Conservation (phyloP, 2,888 invertebrate species). For the Adela reaumurella region DNA sequence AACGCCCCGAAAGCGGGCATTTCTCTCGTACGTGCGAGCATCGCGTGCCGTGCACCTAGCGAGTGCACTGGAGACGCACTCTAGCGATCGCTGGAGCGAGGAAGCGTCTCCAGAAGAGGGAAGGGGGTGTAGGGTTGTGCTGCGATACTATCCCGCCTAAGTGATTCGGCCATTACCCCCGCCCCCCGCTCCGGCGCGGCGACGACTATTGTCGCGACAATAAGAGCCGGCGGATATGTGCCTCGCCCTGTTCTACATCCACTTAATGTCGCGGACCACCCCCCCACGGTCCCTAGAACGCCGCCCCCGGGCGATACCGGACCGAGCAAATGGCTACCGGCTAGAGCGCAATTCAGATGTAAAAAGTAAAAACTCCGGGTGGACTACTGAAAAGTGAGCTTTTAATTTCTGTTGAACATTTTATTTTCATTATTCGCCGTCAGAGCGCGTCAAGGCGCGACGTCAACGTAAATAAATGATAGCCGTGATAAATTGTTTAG, state of each 20-base stretch:
- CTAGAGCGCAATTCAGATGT: neutral
- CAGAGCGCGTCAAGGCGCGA: neutral
- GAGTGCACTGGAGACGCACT: neutral
- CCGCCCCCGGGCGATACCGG: no score
- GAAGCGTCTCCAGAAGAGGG: neutral
- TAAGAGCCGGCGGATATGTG: neutral
- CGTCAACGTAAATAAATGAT: neutral
- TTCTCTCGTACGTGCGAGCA: no score
- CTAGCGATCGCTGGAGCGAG: neutral
- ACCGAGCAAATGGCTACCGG: neutral
- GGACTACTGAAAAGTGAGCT: neutral
- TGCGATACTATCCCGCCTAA: neutral
- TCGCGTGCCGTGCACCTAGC: neutral
- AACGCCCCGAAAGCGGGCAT: no score
- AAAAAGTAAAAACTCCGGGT: neutral
- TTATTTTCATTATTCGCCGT: neutral
- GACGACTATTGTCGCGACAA: neutral
- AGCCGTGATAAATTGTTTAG: neutral
- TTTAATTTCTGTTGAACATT: neutral
- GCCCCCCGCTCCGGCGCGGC: neutral
- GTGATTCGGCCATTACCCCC: neutral
- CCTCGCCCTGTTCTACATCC: neutral
- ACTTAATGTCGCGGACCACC: neutral
- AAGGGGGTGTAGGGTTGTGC: no score
- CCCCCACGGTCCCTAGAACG: neutral